A percentile compares a stretch with the other conserved stretches of the same genome.
Conservation (phyloP, 2,888 invertebrate species). For the Argyra leucocephala region DNA sequence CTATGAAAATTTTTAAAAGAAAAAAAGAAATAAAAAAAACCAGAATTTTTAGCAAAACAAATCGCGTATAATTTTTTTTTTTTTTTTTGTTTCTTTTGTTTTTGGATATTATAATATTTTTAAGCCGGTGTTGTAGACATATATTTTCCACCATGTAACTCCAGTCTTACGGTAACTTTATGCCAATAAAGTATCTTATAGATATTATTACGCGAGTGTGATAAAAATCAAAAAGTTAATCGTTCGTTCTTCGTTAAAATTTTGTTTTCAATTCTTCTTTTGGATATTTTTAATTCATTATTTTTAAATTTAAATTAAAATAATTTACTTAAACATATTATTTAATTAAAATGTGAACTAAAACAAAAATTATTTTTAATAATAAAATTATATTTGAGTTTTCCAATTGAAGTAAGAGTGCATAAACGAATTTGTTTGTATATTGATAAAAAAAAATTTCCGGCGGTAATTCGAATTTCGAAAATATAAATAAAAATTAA, state of each 20-base stretch:
- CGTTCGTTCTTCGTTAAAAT: too few relatives aligned
- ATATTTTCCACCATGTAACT: not conserved
- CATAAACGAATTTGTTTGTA: too few relatives aligned
- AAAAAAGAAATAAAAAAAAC: too few relatives aligned
- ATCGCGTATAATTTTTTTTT: not conserved
- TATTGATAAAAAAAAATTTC: not conserved
- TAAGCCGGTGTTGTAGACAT: constrained; percentile 1
- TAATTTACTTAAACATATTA: not conserved
- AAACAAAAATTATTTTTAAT: too few relatives aligned
- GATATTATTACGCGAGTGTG: not conserved
- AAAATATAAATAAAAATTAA: too few relatives aligned
- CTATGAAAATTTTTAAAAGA: too few relatives aligned
- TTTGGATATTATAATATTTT: not conserved
- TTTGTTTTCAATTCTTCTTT: too few relatives aligned
- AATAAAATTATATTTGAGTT: too few relatives aligned
- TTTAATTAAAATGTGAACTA: too few relatives aligned
- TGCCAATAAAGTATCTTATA: not conserved
- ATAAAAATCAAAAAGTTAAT: not conserved
- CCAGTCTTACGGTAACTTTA: constrained; percentile 6
- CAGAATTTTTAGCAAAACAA: too few relatives aligned
- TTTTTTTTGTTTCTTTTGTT: not conserved
- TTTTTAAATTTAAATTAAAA: not conserved
- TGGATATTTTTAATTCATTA: not conserved
- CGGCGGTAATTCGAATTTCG: not conserved
- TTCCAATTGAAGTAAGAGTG: too few relatives aligned